Conservation (phyloP, 2,888 invertebrate genomes). For the Tromatobia lineatoria region DNA sequence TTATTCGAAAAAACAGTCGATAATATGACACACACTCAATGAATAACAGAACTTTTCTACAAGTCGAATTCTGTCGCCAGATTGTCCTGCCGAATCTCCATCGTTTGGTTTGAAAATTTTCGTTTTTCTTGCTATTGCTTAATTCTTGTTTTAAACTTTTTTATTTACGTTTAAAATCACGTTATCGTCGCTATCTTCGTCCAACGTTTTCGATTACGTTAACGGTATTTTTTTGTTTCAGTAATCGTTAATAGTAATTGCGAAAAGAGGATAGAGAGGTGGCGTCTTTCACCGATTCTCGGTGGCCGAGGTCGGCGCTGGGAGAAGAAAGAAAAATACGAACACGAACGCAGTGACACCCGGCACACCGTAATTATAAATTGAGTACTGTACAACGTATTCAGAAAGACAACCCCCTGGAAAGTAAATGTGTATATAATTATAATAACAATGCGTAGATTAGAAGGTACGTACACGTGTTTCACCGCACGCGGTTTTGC, state of each 20-base stretch:
- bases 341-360: slow-evolving; percentile 14
- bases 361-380: slow-evolving; percentile 17
- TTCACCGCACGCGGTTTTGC: slow-evolving; percentile 74
- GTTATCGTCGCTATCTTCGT: slow-evolving; percentile 21
- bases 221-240: not conserved
- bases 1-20: slow-evolving; percentile 82
- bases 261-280: slow-evolving; percentile 29
- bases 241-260: slow-evolving; percentile 9
- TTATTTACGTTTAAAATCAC: slow-evolving; percentile 8
- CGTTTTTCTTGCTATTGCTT: not conserved
- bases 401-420: slow-evolving; percentile 73
- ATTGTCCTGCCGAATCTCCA: slow-evolving; percentile 78
- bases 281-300: slow-evolving; percentile 26
- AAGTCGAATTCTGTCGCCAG: slow-evolving; percentile 80
- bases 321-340: slow-evolving; percentile 1
- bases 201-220: not conserved
- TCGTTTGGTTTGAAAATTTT: slow-evolving; percentile 15
- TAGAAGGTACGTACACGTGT: slow-evolving; percentile 83
- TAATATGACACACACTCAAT: slow-evolving; percentile 84
- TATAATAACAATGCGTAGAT: slow-evolving; percentile 83
- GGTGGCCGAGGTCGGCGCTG: slow-evolving; percentile 1
- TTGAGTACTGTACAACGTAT: slow-evolving; percentile 31
- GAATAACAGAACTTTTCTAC: slow-evolving; percentile 84
- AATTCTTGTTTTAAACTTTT: slow-evolving; percentile 7
- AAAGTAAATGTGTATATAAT: slow-evolving; percentile 78